These are phyloP conservation scores for Drosophila carrolli DNA, from an alignment of 1,140 invertebrate species.

Conservation along the genomic window DNA sequence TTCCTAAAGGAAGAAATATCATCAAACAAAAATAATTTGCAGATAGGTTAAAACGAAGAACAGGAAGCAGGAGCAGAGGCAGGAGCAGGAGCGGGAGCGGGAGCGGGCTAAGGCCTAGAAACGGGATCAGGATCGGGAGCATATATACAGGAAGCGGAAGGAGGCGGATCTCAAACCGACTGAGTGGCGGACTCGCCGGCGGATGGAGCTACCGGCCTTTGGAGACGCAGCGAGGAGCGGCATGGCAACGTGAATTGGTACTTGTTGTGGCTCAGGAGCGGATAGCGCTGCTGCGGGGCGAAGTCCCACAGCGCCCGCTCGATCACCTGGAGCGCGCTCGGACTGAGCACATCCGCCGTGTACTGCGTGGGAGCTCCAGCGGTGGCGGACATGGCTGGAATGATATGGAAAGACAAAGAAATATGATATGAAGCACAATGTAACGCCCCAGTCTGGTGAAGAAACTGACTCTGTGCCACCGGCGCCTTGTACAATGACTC, in stretches of 20 bases:
- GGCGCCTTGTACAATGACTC: slow-evolving; percentile 87
- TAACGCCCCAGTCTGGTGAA: too few species aligned
- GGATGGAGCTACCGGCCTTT: slow-evolving; percentile 39
- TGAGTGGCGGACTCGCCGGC: slow-evolving; percentile 48
- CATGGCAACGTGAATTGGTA: slow-evolving; percentile 84
- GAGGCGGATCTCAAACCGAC: slow-evolving; percentile 45
- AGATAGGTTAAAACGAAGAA: slow-evolving; percentile 11
- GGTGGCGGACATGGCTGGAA: slow-evolving; percentile 53
- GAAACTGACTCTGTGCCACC: slow-evolving; percentile 85
- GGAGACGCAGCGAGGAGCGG: slow-evolving; percentile 80
- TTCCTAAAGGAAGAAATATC: slow-evolving; percentile 50
- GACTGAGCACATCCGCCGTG: slow-evolving; percentile 81
- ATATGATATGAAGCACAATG: too few species aligned
- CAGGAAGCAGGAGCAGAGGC: background rate
- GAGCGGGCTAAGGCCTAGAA: background rate
- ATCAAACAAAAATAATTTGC: slow-evolving; percentile 32
- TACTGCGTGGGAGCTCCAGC: slow-evolving; percentile 80
- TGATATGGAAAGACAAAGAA: too few species aligned
- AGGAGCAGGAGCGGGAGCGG: background rate
- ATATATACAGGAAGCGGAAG: slow-evolving; percentile 48
- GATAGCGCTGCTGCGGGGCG: slow-evolving; percentile 76
- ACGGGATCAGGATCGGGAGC: slow-evolving; percentile 6
- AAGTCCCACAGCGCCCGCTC: slow-evolving; percentile 81
- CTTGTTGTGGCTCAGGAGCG: slow-evolving; percentile 76
- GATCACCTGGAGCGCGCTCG: slow-evolving; percentile 76